Conservation (phyloP, 2,888 invertebrate species). For the Taphrorychus bicolor region DNA sequence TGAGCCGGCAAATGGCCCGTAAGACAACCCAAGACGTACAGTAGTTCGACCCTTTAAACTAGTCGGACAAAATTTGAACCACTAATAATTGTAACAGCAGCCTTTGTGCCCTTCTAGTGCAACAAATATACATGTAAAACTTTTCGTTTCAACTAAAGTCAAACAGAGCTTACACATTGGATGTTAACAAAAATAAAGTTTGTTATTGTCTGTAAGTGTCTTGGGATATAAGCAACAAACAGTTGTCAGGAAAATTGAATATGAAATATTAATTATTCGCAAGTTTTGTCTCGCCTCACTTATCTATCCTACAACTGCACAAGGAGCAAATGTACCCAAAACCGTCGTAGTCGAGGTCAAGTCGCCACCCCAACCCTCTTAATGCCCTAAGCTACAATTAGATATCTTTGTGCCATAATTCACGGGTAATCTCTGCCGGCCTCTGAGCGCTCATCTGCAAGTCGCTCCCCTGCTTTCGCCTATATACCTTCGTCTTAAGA, state of each 20-base stretch:
- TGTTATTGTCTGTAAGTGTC: too few species aligned
- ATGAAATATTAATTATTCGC: too few species aligned
- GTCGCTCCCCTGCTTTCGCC: constrained; percentile 45
- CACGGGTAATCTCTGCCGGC: constrained; percentile 67
- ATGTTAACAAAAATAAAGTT: too few species aligned
- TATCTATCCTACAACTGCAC: constrained; percentile 13
- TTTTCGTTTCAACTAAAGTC: too few species aligned
- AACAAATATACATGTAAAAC: too few species aligned
- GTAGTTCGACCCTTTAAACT: constrained; percentile 20
- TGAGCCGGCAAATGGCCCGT: constrained; percentile 61
- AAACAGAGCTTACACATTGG: too few species aligned
- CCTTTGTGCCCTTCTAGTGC: neutral
- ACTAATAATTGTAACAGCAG: neutral
- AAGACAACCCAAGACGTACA: constrained; percentile 55
- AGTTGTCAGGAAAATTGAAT: too few species aligned
- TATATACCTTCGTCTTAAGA: constrained; percentile 34
- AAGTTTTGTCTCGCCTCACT: too few species aligned
- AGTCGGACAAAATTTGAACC: constrained; percentile 23
- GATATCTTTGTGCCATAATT: constrained; percentile 66
- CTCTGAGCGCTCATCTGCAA: constrained; percentile 59
- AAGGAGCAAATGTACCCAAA: constrained; percentile 15
- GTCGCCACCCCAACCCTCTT: constrained; percentile 40
- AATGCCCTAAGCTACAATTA: constrained; percentile 59
- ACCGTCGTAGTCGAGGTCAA: constrained; percentile 41
- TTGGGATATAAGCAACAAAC: too few species aligned